Conservation (phyloP, 2,888 invertebrate species). For the Osedax frankpressi region DNA sequence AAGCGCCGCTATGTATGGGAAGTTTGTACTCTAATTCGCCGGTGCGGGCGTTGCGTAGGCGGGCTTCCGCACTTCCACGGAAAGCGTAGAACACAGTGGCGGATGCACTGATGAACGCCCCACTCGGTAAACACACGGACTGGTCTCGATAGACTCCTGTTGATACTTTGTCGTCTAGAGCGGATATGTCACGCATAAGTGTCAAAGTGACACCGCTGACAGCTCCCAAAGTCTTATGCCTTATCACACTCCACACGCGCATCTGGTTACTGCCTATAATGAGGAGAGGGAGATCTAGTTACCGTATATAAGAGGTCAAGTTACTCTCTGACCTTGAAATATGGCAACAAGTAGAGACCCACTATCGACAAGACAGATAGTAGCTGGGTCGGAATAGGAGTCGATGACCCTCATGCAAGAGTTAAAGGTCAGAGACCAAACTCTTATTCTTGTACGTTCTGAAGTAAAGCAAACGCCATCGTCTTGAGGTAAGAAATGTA, state of each 20-base stretch:
- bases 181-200: slow-evolving; percentile 7
- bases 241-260: slow-evolving; percentile 31
- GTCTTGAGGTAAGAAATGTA: slow-evolving; percentile 28
- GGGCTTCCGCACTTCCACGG: slow-evolving; percentile 34
- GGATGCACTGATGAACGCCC: slow-evolving; percentile 16
- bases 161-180: slow-evolving; percentile 26
- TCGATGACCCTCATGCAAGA: slow-evolving; percentile 30
- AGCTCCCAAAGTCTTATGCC: slow-evolving; percentile 19
- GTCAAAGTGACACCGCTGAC: neutral
- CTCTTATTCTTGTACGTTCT: slow-evolving; percentile 32
- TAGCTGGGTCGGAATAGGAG: slow-evolving; percentile 36
- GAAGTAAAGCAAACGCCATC: slow-evolving; percentile 35
- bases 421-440: slow-evolving; percentile 34
- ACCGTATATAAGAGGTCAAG: too few relatives aligned
- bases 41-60: slow-evolving; percentile 33
- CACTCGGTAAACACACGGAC: slow-evolving; percentile 22
- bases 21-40: slow-evolving; percentile 35
- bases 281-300: neutral
- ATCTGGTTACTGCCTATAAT: slow-evolving; percentile 31
- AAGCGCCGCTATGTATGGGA: slow-evolving; percentile 32
- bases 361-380: slow-evolving; percentile 33
- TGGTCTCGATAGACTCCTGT: slow-evolving; percentile 35
- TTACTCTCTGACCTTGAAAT: slow-evolving; percentile 34
- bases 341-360: slow-evolving; percentile 35
- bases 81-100: slow-evolving; percentile 35